phyloP scores from a whole-genome alignment of 1,140 invertebrate species.

The Gonatopus flavifemur region DNA sequence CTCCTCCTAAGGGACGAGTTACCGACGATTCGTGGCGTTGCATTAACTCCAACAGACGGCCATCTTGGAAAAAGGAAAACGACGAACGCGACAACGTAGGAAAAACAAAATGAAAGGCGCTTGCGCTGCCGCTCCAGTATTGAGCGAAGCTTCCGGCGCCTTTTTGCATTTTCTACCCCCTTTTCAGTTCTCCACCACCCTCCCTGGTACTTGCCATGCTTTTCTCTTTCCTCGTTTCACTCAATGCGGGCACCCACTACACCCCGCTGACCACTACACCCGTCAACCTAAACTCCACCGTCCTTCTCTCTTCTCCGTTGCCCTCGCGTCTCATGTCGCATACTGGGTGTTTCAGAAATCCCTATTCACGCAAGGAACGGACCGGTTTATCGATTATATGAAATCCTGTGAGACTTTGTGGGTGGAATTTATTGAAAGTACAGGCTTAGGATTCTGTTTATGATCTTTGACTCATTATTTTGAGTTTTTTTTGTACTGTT shows the following conservation, averaged over 20 bases:
- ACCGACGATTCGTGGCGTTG: conserved; percentile 32
- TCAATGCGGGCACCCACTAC: no score
- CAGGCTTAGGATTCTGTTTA: no score
- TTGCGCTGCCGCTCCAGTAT: conserved; percentile 49
- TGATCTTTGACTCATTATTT: no score
- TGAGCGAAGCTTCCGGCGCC: conserved; percentile 47
- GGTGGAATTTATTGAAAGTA: no score
- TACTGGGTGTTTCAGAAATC: no score
- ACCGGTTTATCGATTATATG: no score
- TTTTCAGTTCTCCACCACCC: conserved; percentile 15
- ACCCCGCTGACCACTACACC: no score
- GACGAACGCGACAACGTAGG: conserved; percentile 33
- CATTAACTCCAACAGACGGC: conserved; percentile 27
- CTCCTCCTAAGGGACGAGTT: conserved; percentile 31
- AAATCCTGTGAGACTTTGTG: no score
- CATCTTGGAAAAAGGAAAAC: conserved; percentile 52
- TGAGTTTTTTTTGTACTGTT: no score
- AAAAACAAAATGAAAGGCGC: conserved; percentile 58
- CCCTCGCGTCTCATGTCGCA: no score
- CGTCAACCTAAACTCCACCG: conserved; percentile 10
- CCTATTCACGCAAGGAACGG: no score
- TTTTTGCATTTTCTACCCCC: conserved; percentile 46
- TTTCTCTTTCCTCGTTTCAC: no score
- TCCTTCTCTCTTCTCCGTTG: neutral
- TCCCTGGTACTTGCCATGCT: conserved; percentile 15